Evolutionary conservation across 1,140 invertebrate species (phyloP).

Genomic region (Acromyrmex echinatior): DNA sequence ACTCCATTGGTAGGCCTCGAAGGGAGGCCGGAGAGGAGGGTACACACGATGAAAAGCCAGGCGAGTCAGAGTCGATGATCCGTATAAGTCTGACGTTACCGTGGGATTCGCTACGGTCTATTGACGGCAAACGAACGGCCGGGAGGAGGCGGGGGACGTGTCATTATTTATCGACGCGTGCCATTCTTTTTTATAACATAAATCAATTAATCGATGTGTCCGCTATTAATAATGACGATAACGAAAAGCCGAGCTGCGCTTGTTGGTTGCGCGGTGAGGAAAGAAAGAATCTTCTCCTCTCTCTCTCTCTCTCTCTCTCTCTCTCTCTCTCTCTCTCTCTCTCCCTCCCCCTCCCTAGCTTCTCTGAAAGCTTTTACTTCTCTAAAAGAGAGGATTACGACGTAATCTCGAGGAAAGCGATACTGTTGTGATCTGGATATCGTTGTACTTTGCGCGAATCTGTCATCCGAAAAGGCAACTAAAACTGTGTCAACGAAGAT

Average conservation of each 20-base stretch:
- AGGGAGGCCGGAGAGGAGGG: background rate
- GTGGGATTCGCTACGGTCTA: slow-evolving; percentile 44
- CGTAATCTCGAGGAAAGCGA: background rate
- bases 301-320: background rate
- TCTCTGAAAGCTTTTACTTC: background rate
- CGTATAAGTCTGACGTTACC: slow-evolving; percentile 28
- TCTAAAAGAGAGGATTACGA: background rate
- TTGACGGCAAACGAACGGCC: slow-evolving; percentile 44
- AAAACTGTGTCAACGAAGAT: slow-evolving; percentile 43
- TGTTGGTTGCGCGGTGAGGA: slow-evolving; percentile 14
- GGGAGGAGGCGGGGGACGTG: slow-evolving; percentile 15
- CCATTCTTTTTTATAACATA: slow-evolving; percentile 69
- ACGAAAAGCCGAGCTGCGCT: slow-evolving; percentile 63
- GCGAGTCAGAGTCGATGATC: slow-evolving; percentile 66
- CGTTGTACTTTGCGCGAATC: slow-evolving; percentile 54
- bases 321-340: background rate
- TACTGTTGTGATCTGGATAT: background rate
- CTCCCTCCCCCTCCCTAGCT: background rate
- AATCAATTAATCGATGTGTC: slow-evolving; percentile 75
- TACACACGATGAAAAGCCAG: background rate
- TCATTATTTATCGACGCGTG: slow-evolving; percentile 64
- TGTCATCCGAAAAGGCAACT: slow-evolving; percentile 59
- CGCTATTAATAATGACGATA: slow-evolving; percentile 65
- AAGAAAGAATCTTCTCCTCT: background rate
- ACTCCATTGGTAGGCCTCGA: background rate